A percentile compares a stretch with the other conserved stretches of the same genome.
Conservation (phyloP, 2,888 invertebrate species). For the Tryphoninae sp. region DNA sequence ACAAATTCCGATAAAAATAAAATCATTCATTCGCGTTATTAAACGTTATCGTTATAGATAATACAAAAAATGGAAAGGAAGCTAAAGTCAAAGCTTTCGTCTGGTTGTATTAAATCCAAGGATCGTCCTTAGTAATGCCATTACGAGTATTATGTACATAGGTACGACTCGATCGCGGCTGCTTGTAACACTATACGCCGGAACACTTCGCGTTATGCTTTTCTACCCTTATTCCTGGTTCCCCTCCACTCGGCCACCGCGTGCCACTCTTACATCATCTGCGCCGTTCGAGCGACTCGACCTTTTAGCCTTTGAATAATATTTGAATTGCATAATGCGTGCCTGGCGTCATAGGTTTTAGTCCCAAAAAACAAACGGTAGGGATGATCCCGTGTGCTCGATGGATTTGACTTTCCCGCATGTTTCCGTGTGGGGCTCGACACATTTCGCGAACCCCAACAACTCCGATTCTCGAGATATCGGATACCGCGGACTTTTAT, state of each 20-base stretch:
- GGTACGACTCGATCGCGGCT: constrained; percentile 52
- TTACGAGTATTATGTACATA: constrained; percentile 53
- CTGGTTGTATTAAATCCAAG: too few species aligned
- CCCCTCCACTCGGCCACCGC: constrained; percentile 42
- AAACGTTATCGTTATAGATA: too few species aligned
- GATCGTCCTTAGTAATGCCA: neutral
- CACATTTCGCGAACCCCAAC: constrained; percentile 17
- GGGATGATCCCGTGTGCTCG: constrained; percentile 76
- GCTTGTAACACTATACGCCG: constrained; percentile 70
- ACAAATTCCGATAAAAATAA: neutral
- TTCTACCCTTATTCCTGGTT: constrained; percentile 62
- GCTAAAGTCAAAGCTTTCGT: too few species aligned
- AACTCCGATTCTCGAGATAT: constrained; percentile 21
- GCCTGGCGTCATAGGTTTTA: constrained; percentile 68
- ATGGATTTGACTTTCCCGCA: constrained; percentile 72
- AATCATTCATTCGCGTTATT: neutral
- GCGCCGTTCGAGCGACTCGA: constrained; percentile 71
- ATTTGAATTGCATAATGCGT: constrained; percentile 81
- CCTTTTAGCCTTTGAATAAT: constrained; percentile 82
- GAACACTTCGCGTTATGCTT: constrained; percentile 62
- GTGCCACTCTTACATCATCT: constrained; percentile 62
- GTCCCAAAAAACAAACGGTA: constrained; percentile 62
- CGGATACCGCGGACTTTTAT: constrained; percentile 28
- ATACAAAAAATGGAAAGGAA: too few species aligned
- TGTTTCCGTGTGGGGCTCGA: constrained; percentile 45